Percentiles rank a stretch among this genome's conserved stretches.
These are phyloP conservation scores for Colletes latitarsis DNA, from an alignment of 1,140 invertebrate species.

Conservation along the genomic window DNA sequence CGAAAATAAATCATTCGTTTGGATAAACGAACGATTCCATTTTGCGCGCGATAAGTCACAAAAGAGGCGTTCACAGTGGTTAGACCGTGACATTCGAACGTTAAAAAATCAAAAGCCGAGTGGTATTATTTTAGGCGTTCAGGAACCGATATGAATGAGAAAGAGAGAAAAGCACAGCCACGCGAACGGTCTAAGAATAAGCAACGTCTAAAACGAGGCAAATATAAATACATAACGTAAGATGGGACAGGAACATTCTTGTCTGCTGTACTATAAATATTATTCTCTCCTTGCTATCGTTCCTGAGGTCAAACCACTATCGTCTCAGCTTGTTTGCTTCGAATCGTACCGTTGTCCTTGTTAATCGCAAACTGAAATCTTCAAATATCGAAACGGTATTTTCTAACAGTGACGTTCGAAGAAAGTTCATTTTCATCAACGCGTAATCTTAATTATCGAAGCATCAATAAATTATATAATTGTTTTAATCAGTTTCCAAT, in stretches of 20 bases:
- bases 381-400: not conserved
- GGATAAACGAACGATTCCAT: not conserved
- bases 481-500: too few species aligned
- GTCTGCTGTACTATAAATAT: slow-evolving; percentile 44
- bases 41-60: not conserved
- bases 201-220: not conserved
- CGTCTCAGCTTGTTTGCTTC: slow-evolving; percentile 39
- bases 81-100: not conserved
- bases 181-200: not conserved
- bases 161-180: not conserved
- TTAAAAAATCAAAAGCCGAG: not conserved
- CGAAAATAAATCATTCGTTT: not conserved
- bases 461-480: too few species aligned
- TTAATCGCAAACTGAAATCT: not conserved
- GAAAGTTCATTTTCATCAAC: too few species aligned
- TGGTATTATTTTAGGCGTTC: not conserved
- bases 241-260: slow-evolving; percentile 6
- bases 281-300: slow-evolving; percentile 32
- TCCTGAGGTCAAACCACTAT: slow-evolving; percentile 30
- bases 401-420: too few species aligned
- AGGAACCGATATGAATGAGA: not conserved
- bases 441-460: too few species aligned
- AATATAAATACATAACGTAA: slow-evolving; percentile 34
- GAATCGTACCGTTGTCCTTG: not conserved
- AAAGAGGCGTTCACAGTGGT: too few species aligned